A percentile compares a stretch with the other conserved stretches of the same genome.
Conservation (phyloP, 2,113 vertebrate species). For the Crotalus horridus region DNA sequence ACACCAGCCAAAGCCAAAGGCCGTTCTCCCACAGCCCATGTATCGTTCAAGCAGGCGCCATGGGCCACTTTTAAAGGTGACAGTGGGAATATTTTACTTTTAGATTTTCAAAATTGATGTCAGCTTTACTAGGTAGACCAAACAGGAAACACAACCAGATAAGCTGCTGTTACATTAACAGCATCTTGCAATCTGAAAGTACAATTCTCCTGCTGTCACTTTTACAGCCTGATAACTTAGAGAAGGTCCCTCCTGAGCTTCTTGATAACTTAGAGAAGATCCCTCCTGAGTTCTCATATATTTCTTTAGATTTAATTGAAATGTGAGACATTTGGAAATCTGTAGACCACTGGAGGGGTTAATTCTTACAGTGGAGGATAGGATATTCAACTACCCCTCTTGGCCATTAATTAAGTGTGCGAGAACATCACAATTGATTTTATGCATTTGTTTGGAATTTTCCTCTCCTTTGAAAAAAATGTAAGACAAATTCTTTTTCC, state of each 20-base stretch:
- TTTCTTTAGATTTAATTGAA: not conserved
- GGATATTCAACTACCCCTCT: not conserved
- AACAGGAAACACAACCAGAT: not conserved
- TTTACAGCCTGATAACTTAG: not conserved
- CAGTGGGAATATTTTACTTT: not conserved
- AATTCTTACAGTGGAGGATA: not conserved
- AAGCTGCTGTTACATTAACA: not conserved
- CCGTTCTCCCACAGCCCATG: not conserved
- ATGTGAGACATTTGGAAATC: not conserved
- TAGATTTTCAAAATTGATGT: not conserved
- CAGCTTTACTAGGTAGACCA: not conserved
- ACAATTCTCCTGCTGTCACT: fast-evolving
- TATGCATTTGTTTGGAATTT: not conserved
- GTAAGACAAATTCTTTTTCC: not conserved
- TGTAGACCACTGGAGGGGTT: not conserved
- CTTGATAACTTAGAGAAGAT: not conserved
- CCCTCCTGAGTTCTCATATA: not conserved
- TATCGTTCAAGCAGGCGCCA: not conserved
- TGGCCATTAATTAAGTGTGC: not conserved
- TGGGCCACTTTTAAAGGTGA: not conserved
- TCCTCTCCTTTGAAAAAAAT: not conserved
- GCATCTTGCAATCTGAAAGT: not conserved
- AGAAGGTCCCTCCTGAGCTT: not conserved
- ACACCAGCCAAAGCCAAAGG: not conserved
- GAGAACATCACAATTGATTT: not conserved